These are phyloP conservation scores for Gallinago stenura DNA, from an alignment of 2,797 vertebrate genomes.

Conservation along the genomic window DNA sequence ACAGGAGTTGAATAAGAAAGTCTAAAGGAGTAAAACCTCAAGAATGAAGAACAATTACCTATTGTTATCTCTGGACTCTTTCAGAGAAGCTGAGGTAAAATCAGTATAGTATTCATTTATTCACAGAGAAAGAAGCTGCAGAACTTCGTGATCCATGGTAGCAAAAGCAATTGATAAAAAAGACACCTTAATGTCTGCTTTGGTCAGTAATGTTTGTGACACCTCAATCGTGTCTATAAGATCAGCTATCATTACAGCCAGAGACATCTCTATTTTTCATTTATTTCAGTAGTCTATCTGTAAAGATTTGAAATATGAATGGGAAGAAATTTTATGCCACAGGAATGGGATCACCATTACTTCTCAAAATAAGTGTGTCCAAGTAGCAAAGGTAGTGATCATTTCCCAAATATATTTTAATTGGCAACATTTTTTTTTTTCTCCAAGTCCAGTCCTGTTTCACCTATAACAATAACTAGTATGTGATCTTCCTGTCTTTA, in stretches of 20 bases:
- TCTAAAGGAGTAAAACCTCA: not conserved
- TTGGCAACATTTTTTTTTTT: not conserved
- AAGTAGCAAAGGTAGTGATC: not conserved
- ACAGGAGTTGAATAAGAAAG: not conserved
- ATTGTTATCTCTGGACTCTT: not conserved
- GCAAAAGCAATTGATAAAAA: not conserved
- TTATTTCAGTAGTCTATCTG: not conserved
- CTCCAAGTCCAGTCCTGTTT: not conserved
- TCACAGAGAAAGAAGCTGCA: not conserved
- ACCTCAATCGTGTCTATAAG: not conserved
- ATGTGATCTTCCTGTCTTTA: not conserved
- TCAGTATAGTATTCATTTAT: not conserved
- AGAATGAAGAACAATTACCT: not conserved
- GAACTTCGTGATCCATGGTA: not conserved
- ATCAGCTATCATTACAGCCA: not conserved
- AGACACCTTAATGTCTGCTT: not conserved
- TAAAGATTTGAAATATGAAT: not conserved
- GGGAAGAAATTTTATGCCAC: not conserved
- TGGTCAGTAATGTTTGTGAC: not conserved
- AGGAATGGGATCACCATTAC: not conserved
- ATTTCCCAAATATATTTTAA: not conserved
- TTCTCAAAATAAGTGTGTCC: not conserved
- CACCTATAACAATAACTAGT: not conserved
- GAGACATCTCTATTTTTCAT: not conserved
- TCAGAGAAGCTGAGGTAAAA: not conserved